Evolutionary conservation across 2,888 invertebrate genomes (phyloP), one percentile per base, ranked within the genome.

Genomic region (Incurvaria masculella): DNA sequence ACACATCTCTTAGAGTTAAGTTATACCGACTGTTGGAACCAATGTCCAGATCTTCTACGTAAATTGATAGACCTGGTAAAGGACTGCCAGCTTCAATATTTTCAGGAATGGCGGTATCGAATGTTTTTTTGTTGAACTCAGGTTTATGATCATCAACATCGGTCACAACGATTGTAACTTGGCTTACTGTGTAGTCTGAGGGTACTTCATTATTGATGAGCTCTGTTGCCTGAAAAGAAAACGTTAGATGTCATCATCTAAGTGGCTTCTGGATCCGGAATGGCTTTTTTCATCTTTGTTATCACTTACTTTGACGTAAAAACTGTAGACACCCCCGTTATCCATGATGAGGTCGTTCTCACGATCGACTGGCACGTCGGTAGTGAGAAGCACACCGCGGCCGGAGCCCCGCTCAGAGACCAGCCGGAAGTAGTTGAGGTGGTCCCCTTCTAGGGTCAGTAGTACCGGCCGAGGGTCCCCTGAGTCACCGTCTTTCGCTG

Each of bases 401-500:
- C 85, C 82, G 11, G 78, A 68, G n/a, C 81, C 76, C 10, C 79
- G 73, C 18, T 81, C 72, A 2, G 81, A 40, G 8, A 80, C 61
- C 4, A 91, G 65, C 33, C 79, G 76, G 57, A 91, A 91, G 62
- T 90, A 88, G 0, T 82, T 82, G 23, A 85, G 80, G 0, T 71
- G 68, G 49, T 91, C 91, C 39, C 85, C 85, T 62, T 89, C 88
- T 14, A 91, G 64, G 0, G 84, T 82, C 11, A 91, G 61, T n/a
- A 83, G 60, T 2, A 91, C 72, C 45, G 84, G 79, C 42, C 89
- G 69, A 0, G 87, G 84, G 56, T 86, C 84, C 0, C 91, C 91
- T 4, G 85, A 82, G 62, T 94, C 94, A 1, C 92, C 93, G 60
- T 94, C 94, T 51, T 86, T 81, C 0, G 91, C 91, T 55, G 83